Conservation (phyloP, 2,113 vertebrate species). For the Notarius lentiginosus region DNA sequence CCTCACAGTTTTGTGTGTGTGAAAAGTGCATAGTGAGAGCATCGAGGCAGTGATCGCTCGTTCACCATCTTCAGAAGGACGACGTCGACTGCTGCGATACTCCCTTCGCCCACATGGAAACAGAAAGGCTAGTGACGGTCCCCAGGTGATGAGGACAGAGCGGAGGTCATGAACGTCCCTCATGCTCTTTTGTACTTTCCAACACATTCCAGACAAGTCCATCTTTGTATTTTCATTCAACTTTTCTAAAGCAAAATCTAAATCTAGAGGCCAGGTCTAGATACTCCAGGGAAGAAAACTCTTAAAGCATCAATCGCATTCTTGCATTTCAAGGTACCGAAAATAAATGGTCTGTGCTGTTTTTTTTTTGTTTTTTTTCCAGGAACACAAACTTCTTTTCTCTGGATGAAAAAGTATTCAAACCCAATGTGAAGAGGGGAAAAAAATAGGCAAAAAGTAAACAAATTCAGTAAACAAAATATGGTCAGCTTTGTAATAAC, state of each 20-base stretch:
- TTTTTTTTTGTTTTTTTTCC: constrained; percentile 23
- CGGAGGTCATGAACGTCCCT: constrained; percentile 48
- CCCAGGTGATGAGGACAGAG: constrained; percentile 35
- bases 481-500: constrained; percentile 45
- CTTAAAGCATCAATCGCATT: constrained; percentile 52
- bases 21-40: constrained; percentile 79
- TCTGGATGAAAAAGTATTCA: constrained; percentile 34
- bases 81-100: constrained; percentile 14
- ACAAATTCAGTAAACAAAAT: constrained; percentile 50
- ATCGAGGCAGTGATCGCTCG: constrained; percentile 59
- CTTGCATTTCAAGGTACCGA: constrained; percentile 55
- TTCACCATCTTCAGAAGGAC: constrained; percentile 24
- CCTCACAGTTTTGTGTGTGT: constrained; percentile 79
- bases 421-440: constrained; percentile 35
- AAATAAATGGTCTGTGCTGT: constrained; percentile 50
- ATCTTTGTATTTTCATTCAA: constrained; percentile 17
- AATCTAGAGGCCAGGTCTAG: constrained; percentile 36
- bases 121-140: constrained; percentile 33
- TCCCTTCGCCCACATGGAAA: constrained; percentile 27
- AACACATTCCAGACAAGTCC: constrained; percentile 34
- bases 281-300: constrained; percentile 34
- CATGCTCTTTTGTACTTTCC: constrained; percentile 28
- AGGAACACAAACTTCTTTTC: constrained; percentile 41
- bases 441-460: constrained; percentile 15
- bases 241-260: constrained; percentile 35